These are phyloP conservation scores for Colostygia pectinataria DNA, from an alignment of 2,888 invertebrate species.

Conservation along the genomic window DNA sequence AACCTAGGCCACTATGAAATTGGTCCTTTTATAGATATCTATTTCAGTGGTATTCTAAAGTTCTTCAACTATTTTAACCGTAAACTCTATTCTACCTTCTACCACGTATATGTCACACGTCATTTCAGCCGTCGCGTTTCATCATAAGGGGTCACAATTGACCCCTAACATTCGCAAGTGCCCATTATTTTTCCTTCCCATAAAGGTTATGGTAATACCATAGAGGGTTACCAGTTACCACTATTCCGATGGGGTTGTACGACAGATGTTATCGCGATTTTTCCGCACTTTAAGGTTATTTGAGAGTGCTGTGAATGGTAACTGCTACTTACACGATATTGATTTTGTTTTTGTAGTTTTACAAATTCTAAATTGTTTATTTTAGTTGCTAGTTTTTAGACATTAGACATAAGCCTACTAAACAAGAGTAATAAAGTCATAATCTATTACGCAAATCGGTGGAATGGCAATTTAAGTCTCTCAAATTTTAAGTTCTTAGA, in stretches of 20 bases:
- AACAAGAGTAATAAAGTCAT: too few species aligned
- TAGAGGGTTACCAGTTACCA: slow-evolving; percentile 62
- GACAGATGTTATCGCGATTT: slow-evolving; percentile 67
- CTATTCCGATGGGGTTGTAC: slow-evolving; percentile 43
- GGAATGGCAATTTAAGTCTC: too few species aligned
- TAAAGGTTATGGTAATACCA: slow-evolving; percentile 77
- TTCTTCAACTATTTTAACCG: slow-evolving; percentile 19
- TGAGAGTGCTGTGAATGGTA: slow-evolving; percentile 52
- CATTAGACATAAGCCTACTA: too few species aligned
- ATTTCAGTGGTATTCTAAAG: neutral
- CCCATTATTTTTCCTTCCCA: slow-evolving; percentile 74
- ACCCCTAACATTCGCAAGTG: slow-evolving; percentile 60
- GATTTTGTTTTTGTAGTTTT: too few species aligned
- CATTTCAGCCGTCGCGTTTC: slow-evolving; percentile 80
- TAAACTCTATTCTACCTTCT: slow-evolving; percentile 39
- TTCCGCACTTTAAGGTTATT: slow-evolving; percentile 44
- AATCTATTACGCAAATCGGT: too few species aligned
- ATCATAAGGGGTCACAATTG: slow-evolving; percentile 68
- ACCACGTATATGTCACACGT: slow-evolving; percentile 79
- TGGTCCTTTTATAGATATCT: too few species aligned
- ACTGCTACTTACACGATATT: slow-evolving; percentile 37
- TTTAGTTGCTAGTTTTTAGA: too few species aligned
- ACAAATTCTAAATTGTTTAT: too few species aligned
- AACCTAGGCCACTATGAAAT: too few species aligned
- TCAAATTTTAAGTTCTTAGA: too few species aligned